Evolutionary conservation across 2,113 vertebrate species (phyloP).

Genomic region (Albula glossodonta): DNA sequence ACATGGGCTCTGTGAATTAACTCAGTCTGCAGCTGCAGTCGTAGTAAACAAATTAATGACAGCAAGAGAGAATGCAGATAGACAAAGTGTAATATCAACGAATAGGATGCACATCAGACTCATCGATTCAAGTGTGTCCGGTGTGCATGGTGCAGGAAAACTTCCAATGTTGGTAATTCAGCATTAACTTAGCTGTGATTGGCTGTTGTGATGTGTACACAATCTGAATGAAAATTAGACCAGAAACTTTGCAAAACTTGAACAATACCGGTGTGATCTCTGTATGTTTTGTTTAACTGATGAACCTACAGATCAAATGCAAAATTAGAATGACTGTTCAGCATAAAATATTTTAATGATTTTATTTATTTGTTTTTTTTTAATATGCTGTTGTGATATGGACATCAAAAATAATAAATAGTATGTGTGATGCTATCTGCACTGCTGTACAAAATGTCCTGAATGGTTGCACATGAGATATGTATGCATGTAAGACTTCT

Average conservation of each 20-base stretch:
- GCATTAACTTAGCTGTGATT: conserved; percentile 13
- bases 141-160: background rate
- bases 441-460: no score
- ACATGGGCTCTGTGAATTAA: background rate
- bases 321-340: background rate
- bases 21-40: background rate
- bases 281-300: background rate
- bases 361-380: no score
- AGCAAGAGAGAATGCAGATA: background rate
- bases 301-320: background rate
- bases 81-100: background rate
- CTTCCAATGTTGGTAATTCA: conserved; percentile 8
- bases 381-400: background rate
- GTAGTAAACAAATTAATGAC: background rate
- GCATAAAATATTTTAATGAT: no score
- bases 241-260: conserved; percentile 16
- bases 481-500: no score
- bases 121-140: background rate
- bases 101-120: background rate
- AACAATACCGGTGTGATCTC: background rate
- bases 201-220: conserved; percentile 31
- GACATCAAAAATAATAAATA: background rate
- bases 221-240: conserved; percentile 28
- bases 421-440: no score
- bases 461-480: no score